Conservation (phyloP, 2,888 invertebrate species). For the Leucophenga maculata region DNA sequence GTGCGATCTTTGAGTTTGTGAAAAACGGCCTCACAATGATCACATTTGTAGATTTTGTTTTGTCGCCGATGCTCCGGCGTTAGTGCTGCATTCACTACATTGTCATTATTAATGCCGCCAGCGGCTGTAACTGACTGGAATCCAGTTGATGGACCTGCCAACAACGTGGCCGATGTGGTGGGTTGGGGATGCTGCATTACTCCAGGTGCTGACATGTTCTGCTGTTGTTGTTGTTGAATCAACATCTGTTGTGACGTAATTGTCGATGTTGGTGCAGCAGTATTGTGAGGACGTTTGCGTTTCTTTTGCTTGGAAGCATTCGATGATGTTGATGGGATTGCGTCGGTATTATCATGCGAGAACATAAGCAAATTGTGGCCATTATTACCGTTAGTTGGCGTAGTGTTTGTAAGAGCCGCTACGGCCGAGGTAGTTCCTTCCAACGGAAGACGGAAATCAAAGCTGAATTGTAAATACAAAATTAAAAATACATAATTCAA, state of each 20-base stretch:
- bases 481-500: background rate
- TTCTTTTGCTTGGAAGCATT: conserved; percentile 42
- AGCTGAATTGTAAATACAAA: conserved; percentile 39
- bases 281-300: conserved; percentile 44
- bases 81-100: conserved; percentile 21
- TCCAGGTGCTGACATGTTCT: conserved; percentile 33
- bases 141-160: conserved; percentile 66
- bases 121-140: conserved; percentile 51
- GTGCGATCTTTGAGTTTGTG: conserved; percentile 70
- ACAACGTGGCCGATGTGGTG: conserved; percentile 57
- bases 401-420: conserved; percentile 14
- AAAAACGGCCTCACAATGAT: conserved; percentile 68
- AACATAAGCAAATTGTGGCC: conserved; percentile 38
- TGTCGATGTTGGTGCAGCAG: conserved; percentile 43
- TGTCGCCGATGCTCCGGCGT: conserved; percentile 36
- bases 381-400: conserved; percentile 23
- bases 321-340: conserved; percentile 50
- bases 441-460: conserved; percentile 53
- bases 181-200: conserved; percentile 47
- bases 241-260: conserved; percentile 49
- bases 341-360: conserved; percentile 43
- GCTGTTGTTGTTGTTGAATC: conserved; percentile 34
- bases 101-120: conserved; percentile 37
- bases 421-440: conserved; percentile 40
- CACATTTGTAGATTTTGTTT: conserved; percentile 69